Conservation (phyloP, 2,797 vertebrate species). For the Halcyon smyrnensis region DNA sequence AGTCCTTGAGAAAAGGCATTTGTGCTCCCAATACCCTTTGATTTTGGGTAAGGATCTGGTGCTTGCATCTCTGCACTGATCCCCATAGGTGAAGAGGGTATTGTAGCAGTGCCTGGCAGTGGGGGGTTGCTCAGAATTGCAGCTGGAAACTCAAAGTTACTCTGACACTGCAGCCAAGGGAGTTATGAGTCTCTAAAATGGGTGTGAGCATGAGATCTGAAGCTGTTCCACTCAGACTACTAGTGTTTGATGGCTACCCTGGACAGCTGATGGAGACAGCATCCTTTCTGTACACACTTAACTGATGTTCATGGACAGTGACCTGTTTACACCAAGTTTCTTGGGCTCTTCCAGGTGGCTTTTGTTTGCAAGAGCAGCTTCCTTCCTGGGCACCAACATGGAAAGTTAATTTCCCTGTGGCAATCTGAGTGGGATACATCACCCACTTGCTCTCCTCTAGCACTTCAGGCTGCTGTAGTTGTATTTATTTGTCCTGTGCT, state of each 20-base stretch:
- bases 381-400: background rate
- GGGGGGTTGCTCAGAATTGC: background rate
- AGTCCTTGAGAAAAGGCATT: background rate
- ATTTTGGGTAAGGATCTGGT: background rate
- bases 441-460: background rate
- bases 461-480: background rate
- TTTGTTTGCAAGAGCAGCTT: background rate
- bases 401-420: background rate
- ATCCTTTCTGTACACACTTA: background rate
- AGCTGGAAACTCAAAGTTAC: background rate
- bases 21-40: background rate
- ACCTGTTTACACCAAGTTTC: background rate
- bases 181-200: rapidly evolving
- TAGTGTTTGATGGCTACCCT: background rate
- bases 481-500: background rate
- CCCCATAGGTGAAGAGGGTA: background rate
- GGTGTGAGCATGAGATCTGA: rapidly evolving
- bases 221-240: rapidly evolving
- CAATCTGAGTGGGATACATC: rapidly evolving
- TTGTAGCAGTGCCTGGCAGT: background rate
- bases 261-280: background rate
- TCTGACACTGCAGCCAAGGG: background rate
- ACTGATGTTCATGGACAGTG: rapidly evolving
- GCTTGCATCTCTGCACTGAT: background rate
- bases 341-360: background rate